Conservation (phyloP, 2,113 vertebrate genomes). For the Tursiops truncatus region DNA sequence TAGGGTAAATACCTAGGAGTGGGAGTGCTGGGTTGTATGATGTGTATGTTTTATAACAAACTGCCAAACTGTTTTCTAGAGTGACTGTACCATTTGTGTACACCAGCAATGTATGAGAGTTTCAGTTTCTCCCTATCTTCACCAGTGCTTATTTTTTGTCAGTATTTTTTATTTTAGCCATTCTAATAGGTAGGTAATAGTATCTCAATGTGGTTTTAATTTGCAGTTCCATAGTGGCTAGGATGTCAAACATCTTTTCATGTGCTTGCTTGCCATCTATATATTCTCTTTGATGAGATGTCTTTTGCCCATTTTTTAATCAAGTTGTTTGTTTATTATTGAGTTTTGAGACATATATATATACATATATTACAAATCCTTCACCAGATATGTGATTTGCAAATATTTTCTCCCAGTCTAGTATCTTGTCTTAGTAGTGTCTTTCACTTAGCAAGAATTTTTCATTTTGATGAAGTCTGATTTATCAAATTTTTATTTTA, state of each 20-base stretch:
- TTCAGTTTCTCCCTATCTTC: not conserved
- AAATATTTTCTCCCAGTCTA: not conserved
- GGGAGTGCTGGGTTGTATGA: not conserved
- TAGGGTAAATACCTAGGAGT: not conserved
- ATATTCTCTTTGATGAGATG: not conserved
- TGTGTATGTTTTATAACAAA: not conserved
- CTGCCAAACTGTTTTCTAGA: not conserved
- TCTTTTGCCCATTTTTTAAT: not conserved
- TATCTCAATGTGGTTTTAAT: not conserved
- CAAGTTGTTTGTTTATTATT: not conserved
- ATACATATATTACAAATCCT: not conserved
- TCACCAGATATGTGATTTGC: not conserved
- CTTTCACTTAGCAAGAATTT: not conserved
- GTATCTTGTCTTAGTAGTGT: not conserved
- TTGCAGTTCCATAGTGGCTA: not conserved
- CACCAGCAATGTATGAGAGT: not conserved
- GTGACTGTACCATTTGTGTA: not conserved
- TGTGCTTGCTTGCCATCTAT: not conserved
- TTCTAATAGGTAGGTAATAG: no score
- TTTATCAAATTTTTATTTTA: slow-evolving; percentile 35
- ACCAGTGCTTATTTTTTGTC: not conserved
- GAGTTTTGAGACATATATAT: not conserved
- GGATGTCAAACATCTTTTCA: not conserved
- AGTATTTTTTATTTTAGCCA: not conserved
- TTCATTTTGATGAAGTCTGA: not conserved